Evolutionary conservation across 2,797 vertebrate species (phyloP).

Genomic region (Acridotheres tristis): DNA sequence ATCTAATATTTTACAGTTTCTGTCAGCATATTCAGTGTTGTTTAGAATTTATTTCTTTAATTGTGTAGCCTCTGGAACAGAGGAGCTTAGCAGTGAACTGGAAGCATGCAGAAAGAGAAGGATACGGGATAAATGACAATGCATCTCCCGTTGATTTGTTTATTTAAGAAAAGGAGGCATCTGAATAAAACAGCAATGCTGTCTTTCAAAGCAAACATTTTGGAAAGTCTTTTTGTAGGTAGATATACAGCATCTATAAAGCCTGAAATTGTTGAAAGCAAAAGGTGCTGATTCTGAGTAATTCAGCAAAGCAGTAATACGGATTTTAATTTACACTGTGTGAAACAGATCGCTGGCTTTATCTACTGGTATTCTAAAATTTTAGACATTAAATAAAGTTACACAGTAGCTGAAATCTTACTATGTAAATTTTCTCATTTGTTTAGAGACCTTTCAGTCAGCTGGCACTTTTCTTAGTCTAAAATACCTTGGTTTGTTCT

Average conservation of each 20-base stretch:
- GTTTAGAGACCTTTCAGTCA: background rate
- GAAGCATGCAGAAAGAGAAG: slow-evolving; percentile 14
- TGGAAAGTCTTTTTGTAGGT: background rate
- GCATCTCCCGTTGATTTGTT: slow-evolving; percentile 7
- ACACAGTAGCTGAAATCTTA: background rate
- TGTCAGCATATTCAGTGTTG: background rate
- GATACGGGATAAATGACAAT: background rate
- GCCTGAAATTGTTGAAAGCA: background rate
- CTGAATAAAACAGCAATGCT: background rate
- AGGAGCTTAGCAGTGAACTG: background rate
- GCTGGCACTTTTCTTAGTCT: background rate
- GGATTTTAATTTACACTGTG: slow-evolving; percentile 28
- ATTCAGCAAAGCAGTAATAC: background rate
- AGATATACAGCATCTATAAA: background rate
- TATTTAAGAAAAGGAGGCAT: background rate
- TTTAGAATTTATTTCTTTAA: slow-evolving; percentile 28
- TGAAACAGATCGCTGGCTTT: slow-evolving; percentile 28
- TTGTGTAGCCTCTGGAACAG: background rate
- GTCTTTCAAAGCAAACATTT: slow-evolving; percentile 1
- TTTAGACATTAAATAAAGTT: background rate
- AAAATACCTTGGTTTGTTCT: slow-evolving; percentile 5
- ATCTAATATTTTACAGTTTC: slow-evolving; percentile 9
- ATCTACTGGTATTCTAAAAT: slow-evolving; percentile 11
- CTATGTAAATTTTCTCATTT: background rate
- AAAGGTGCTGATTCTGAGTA: slow-evolving; percentile 11